Percentiles rank a stretch among this genome's conserved stretches.
These are phyloP conservation scores for Pangasius djambal DNA, from an alignment of 2,797 vertebrate genomes.

Conservation along the genomic window DNA sequence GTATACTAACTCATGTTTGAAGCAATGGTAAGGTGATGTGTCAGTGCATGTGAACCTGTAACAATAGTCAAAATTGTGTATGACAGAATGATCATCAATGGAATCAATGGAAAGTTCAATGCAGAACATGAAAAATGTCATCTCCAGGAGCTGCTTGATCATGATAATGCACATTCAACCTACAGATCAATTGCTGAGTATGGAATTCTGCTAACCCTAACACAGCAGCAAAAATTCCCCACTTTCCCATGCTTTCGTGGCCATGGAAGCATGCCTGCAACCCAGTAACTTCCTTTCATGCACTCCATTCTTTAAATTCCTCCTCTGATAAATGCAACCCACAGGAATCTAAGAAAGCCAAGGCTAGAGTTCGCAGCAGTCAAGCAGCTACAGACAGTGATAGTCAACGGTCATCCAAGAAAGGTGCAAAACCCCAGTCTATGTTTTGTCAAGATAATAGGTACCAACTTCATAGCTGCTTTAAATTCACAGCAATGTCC, in stretches of 20 bases:
- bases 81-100: constrained; percentile 35
- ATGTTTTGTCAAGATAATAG: neutral
- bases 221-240: constrained; percentile 15
- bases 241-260: constrained; percentile 27
- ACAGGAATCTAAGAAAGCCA: constrained; percentile 15
- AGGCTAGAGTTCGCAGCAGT: neutral
- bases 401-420: neutral
- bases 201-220: neutral
- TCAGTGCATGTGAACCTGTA: constrained; percentile 51
- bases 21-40: too few relatives aligned
- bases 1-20: too few relatives aligned
- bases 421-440: neutral
- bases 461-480: neutral
- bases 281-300: constrained; percentile 35
- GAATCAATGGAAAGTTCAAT: constrained; percentile 14
- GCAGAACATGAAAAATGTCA: neutral
- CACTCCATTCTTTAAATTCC: neutral
- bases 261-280: constrained; percentile 29
- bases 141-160: constrained; percentile 35
- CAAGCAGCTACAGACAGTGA: constrained; percentile 4
- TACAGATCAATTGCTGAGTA: constrained; percentile 39
- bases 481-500: too few relatives aligned
- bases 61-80: constrained; percentile 44
- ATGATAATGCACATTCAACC: constrained; percentile 38
- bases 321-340: neutral